Percentiles rank a stretch among this genome's conserved stretches.
Evolutionary conservation across 2,888 invertebrate genomes (phyloP).

Genomic region (Perizoma flavofasciatum): DNA sequence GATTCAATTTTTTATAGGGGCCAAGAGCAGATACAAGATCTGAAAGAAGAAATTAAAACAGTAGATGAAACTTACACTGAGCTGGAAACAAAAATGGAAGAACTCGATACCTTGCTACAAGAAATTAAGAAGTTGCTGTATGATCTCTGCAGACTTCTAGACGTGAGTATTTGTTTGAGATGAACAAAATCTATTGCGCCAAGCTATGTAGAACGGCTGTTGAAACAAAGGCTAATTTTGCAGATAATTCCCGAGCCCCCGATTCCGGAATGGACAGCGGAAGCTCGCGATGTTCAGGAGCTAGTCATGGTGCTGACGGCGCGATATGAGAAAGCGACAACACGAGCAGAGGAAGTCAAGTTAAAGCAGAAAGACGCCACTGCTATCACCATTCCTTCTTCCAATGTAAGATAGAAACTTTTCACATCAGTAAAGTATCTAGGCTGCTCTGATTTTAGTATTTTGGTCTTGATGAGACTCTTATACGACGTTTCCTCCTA

Average conservation of each 20-base stretch:
- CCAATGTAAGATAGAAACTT: conserved; percentile 55
- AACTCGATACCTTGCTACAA: conserved; percentile 66
- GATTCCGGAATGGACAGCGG: conserved; percentile 75
- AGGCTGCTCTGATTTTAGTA: no score
- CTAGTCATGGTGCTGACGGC: conserved; percentile 67
- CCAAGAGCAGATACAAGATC: conserved; percentile 87
- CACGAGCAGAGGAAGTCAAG: conserved; percentile 61
- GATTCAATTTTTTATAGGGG: conserved; percentile 79
- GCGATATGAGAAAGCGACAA: conserved; percentile 67
- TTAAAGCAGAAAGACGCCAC: conserved; percentile 62
- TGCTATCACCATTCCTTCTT: conserved; percentile 59
- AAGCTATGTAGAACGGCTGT: no score
- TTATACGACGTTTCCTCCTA: no score
- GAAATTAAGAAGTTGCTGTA: conserved; percentile 75
- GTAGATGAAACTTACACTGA: conserved; percentile 64
- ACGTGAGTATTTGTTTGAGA: conserved; percentile 50
- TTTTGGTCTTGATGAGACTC: no score
- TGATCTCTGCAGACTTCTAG: conserved; percentile 72
- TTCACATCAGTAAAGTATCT: neutral
- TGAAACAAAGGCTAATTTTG: neutral
- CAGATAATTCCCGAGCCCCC: conserved; percentile 70
- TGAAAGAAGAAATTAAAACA: conserved; percentile 84
- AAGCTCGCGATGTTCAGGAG: conserved; percentile 72
- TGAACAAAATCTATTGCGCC: no score
- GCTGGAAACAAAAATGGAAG: conserved; percentile 61